phyloP scores from a whole-genome alignment of 2,797 vertebrate genomes.

The Morus bassanus region DNA sequence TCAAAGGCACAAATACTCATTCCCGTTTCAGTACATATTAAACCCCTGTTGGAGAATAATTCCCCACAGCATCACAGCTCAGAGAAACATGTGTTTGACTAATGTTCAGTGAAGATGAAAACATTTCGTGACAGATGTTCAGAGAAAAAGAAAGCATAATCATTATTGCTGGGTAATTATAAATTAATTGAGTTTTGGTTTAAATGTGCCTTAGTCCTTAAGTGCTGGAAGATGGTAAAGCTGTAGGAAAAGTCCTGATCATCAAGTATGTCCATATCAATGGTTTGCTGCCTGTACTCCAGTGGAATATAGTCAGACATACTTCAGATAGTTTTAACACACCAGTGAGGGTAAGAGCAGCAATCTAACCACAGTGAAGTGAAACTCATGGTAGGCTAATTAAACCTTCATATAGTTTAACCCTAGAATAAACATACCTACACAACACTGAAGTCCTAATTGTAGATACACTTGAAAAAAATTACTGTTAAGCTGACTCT shows the following conservation, averaged over 20 bases:
- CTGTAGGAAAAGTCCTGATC: not conserved
- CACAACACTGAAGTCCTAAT: not conserved
- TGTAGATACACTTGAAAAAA: not conserved
- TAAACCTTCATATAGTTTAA: not conserved
- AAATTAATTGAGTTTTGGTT: conserved; percentile 47
- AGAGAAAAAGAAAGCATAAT: conserved; percentile 28
- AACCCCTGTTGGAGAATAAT: not conserved
- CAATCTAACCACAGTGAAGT: not conserved
- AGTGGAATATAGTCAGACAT: not conserved
- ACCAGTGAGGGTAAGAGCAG: not conserved
- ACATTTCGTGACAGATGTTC: conserved; percentile 32
- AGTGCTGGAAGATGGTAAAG: not conserved
- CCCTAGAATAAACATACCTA: not conserved
- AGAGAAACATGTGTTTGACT: conserved; percentile 49
- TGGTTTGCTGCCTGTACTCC: not conserved
- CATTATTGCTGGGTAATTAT: conserved; percentile 36
- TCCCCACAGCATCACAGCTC: not conserved
- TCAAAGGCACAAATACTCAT: not conserved
- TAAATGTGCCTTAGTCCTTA: not conserved
- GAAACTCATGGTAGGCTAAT: not conserved
- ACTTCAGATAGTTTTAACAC: not conserved
- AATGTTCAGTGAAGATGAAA: conserved; percentile 20
- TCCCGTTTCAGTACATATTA: not conserved
- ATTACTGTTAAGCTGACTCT: not conserved
- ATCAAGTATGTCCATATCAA: not conserved